Evolutionary conservation across 2,888 invertebrate species (phyloP).

Genomic region (Noctua fimbriata): DNA sequence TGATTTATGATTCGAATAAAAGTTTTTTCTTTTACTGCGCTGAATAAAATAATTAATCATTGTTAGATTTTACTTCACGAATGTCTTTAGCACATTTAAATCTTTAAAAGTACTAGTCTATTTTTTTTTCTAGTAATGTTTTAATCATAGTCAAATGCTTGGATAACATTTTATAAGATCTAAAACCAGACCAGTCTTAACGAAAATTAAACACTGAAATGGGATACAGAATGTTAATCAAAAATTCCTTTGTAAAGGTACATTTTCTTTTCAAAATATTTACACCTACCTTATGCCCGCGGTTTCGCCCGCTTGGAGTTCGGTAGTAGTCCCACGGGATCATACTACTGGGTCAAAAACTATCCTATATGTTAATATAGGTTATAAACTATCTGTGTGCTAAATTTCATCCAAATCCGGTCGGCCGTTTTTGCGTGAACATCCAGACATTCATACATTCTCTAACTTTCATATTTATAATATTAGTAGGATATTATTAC

Average conservation of each 20-base stretch:
- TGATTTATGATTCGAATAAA: constrained; percentile 15
- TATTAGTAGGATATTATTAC: too few species aligned
- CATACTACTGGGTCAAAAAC: too few species aligned
- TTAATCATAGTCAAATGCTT: not conserved
- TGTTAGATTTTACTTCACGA: not conserved
- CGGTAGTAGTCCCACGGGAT: too few species aligned
- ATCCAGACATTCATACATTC: too few species aligned
- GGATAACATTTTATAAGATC: not conserved
- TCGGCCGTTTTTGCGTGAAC: too few species aligned
- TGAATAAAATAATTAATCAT: not conserved
- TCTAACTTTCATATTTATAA: too few species aligned
- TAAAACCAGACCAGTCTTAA: not conserved
- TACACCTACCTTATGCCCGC: too few species aligned
- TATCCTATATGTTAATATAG: too few species aligned
- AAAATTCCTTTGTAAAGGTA: not conserved
- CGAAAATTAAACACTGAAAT: not conserved
- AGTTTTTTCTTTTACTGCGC: not conserved
- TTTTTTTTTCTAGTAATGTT: not conserved
- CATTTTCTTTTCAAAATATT: constrained; percentile 18
- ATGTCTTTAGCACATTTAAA: not conserved
- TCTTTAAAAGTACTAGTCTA: not conserved
- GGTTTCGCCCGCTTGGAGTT: too few species aligned
- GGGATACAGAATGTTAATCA: constrained; percentile 2
- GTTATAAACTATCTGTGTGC: too few species aligned
- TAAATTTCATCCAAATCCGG: too few species aligned